Evolutionary conservation across 2,888 invertebrate genomes (phyloP), one percentile per base, ranked within the genome.

Genomic region (Mayetiola destructor): DNA sequence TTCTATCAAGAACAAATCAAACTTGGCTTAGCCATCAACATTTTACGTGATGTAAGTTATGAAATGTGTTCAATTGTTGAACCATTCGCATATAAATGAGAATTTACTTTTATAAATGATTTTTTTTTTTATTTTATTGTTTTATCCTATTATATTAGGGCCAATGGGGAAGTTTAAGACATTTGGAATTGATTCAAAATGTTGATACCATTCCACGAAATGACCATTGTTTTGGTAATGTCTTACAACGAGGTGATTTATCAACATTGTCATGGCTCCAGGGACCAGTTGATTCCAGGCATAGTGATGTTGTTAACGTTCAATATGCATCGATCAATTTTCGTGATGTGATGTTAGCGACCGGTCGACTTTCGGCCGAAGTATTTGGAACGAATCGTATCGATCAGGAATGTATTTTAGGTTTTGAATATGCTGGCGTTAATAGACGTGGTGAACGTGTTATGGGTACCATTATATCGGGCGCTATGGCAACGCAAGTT

Each of bases 261-360:
- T 85, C 88, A 0, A 85, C 89, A 1, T 67, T 96, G 39, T 77
- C 73, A n/a, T 92, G 91, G 91, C 71, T 92, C 5, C 83, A 94
- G 69, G 86, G 86, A 1, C 74, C 77, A 0, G 64, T 77, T 23
- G 69, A 69, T 53, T 18, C 61, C 3, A 60, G 62, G 0, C 30
- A 90, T 67, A 82, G 85, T 1, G 73, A 76, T 0, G 59, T 70
- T 3, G 73, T 78, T 1, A 67, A 78, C 68, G 78, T 88, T 1
- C 78, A 84, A 64, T 91, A 86, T 67, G 74, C 89, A 0, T 80
- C 92, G 0, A 69, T 96, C 12, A 97, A 96, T 73, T 96, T 95
- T 80, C 82, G 91, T 65, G 96, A 96, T 69, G 77, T 96, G 0
- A 95, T 96, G 96, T 76, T 90, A 1, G 90, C 94, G 0, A 89